phyloP scores from a whole-genome alignment of 2,797 vertebrate species.

The Smutsia temminckii region DNA sequence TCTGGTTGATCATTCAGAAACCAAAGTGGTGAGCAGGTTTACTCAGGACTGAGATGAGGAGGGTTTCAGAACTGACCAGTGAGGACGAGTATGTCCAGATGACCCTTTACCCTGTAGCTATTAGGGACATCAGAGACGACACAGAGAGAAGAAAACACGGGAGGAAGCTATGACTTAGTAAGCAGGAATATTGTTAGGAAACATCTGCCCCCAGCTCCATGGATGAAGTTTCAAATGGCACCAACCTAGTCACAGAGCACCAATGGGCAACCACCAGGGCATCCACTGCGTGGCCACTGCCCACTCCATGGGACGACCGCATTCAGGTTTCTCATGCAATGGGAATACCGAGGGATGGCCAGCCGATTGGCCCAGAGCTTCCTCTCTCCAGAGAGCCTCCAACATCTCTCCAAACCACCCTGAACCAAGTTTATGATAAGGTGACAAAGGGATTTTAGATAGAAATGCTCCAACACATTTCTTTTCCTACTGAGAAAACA shows the following conservation, averaged over 20 bases:
- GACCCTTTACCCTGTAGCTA: too few species aligned
- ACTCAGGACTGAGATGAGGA: not conserved
- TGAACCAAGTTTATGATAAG: too few species aligned
- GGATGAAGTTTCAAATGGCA: fast-evolving
- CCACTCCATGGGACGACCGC: not conserved
- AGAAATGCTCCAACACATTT: not conserved
- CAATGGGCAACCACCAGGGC: fast-evolving
- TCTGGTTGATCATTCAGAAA: not conserved
- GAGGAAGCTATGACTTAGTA: not conserved
- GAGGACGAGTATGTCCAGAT: too few species aligned
- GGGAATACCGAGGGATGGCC: fast-evolving
- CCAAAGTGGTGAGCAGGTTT: fast-evolving
- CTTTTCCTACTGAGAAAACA: not conserved
- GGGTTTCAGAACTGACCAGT: not conserved
- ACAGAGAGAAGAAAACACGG: not conserved
- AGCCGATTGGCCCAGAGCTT: fast-evolving
- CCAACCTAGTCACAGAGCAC: fast-evolving
- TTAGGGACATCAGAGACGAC: not conserved
- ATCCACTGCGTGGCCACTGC: fast-evolving
- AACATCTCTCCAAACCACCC: too few species aligned
- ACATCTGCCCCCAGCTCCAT: fast-evolving
- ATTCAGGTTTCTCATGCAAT: not conserved
- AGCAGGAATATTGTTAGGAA: not conserved
- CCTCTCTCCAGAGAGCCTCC: not conserved
- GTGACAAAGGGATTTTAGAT: not conserved